Evolutionary conservation across 2,113 vertebrate species (phyloP).

Genomic region (Anoplopoma fimbria): DNA sequence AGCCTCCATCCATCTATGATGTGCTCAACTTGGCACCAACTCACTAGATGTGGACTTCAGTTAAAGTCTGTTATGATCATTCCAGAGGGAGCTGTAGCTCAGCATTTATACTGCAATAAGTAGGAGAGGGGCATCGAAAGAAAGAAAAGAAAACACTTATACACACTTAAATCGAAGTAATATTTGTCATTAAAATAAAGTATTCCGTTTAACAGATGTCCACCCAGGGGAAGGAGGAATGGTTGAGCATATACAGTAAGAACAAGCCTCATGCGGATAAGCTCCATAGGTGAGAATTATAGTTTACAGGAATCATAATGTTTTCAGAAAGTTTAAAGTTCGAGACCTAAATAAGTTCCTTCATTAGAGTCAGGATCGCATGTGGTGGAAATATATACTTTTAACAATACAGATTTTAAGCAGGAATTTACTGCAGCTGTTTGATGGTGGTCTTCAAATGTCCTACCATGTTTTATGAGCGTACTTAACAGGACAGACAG

Average conservation of each 20-base stretch:
- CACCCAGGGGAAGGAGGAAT: not conserved
- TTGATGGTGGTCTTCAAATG: not conserved
- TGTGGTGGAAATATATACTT: not conserved
- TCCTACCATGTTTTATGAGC: not conserved
- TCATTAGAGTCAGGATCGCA: not conserved
- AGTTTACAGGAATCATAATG: not conserved
- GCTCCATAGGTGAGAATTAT: not conserved
- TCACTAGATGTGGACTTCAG: slow-evolving; percentile 27
- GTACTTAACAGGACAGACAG: not conserved
- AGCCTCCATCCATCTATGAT: slow-evolving; percentile 34
- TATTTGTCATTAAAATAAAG: not conserved
- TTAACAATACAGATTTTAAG: not conserved
- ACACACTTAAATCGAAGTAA: not conserved
- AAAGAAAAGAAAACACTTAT: not conserved
- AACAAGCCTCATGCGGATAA: not conserved
- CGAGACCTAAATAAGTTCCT: not conserved
- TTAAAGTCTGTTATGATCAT: slow-evolving; percentile 28
- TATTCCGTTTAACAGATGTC: slow-evolving; percentile 14
- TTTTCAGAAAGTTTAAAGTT: not conserved
- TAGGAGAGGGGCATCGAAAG: slow-evolving; percentile 17
- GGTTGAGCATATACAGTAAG: not conserved
- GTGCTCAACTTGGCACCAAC: slow-evolving; percentile 30
- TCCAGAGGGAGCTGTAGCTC: slow-evolving; percentile 13
- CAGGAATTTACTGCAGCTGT: not conserved
- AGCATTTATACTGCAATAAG: slow-evolving; percentile 19